Conservation (phyloP, 2,113 vertebrate genomes). For the Tachysurus fulvidraco region DNA sequence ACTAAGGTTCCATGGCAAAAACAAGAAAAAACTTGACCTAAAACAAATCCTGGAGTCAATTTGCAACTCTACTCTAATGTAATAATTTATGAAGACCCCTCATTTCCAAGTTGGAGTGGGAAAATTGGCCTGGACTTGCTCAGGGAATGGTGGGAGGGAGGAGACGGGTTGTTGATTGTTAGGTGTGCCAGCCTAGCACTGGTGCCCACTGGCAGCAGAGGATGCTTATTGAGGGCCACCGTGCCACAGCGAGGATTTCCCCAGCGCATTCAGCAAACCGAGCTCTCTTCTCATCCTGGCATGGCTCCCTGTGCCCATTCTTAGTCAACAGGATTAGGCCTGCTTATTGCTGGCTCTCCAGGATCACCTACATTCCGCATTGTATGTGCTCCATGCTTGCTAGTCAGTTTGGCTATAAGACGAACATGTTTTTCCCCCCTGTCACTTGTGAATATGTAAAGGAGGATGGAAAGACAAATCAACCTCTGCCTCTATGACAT, state of each 20-base stretch:
- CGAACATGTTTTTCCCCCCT: conserved; percentile 43
- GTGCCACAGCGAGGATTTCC: conserved; percentile 70
- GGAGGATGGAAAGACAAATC: conserved; percentile 60
- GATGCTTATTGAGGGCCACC: conserved; percentile 61
- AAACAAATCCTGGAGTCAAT: conserved; percentile 49
- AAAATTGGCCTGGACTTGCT: conserved; percentile 47
- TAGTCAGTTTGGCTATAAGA: conserved; percentile 68
- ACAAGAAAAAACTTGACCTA: conserved; percentile 11
- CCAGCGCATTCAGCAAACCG: conserved; percentile 63
- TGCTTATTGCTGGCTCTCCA: conserved; percentile 62
- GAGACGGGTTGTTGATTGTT: conserved; percentile 49
- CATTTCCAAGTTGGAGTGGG: conserved; percentile 49
- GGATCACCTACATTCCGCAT: conserved; percentile 66
- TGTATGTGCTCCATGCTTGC: conserved; percentile 71
- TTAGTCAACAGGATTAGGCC: conserved; percentile 69
- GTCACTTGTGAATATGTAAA: conserved; percentile 42
- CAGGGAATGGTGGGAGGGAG: conserved; percentile 29
- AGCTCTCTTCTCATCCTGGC: conserved; percentile 68
- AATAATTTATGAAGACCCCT: conserved; percentile 53
- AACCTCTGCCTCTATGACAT: conserved; percentile 55
- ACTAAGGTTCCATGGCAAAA: not conserved
- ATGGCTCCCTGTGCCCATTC: conserved; percentile 73
- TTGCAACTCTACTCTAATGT: conserved; percentile 52
- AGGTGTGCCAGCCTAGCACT: conserved; percentile 56
- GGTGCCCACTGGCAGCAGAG: conserved; percentile 64